Evolutionary conservation across 2,113 vertebrate species (phyloP).

Genomic region (Cephalopterus ornatus): DNA sequence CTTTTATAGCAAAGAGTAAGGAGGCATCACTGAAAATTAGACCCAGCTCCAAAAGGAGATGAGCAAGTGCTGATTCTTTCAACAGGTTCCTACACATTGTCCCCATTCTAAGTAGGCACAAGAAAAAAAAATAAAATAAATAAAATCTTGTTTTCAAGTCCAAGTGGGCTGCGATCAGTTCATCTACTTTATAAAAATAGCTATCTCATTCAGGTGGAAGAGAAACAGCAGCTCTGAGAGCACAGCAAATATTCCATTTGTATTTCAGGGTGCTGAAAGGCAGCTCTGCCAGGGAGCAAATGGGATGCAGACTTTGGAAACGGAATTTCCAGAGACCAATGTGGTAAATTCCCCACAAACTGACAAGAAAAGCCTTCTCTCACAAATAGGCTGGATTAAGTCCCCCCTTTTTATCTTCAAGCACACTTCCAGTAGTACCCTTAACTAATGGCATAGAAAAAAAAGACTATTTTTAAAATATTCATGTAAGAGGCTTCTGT

Average conservation of each 20-base stretch:
- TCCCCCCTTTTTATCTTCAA: not conserved
- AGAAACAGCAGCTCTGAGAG: not conserved
- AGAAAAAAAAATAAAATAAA: not conserved
- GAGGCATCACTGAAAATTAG: not conserved
- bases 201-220: not conserved
- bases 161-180: accelerated
- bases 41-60: not conserved
- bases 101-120: not conserved
- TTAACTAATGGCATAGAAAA: not conserved
- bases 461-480: not conserved
- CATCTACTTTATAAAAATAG: too few species aligned
- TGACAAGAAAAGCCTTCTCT: not conserved
- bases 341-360: not conserved
- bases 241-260: too few species aligned
- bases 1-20: not conserved
- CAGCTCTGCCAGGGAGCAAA: not conserved
- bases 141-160: not conserved
- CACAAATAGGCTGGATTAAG: not conserved
- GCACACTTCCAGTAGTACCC: not conserved
- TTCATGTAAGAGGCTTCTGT: not conserved
- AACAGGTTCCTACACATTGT: not conserved
- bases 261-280: not conserved
- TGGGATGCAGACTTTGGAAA: not conserved
- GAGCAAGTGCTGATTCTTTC: not conserved
- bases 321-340: not conserved